phyloP scores from a whole-genome alignment of 2,113 vertebrate species.

The Poeciliopsis turrubarensis region DNA sequence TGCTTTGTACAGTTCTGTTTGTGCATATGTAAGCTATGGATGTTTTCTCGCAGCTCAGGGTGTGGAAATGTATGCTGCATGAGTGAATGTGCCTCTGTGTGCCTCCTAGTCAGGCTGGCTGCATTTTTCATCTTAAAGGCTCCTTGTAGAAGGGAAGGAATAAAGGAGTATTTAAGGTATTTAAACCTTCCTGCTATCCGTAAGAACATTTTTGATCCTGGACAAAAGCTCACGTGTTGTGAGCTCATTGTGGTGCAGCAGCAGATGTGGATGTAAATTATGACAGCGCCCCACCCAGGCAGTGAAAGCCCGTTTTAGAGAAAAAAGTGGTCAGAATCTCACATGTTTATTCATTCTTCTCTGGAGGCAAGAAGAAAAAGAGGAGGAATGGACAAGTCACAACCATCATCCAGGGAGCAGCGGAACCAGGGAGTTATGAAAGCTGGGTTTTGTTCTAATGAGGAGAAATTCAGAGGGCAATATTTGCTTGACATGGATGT shows the following conservation, averaged over 20 bases:
- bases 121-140: constrained; percentile 4
- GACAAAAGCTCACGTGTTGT: not conserved
- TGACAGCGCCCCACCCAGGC: constrained; percentile 52
- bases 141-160: not conserved
- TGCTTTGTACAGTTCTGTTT: constrained; percentile 71
- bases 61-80: constrained; percentile 52
- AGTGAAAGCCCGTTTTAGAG: constrained; percentile 51
- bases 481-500: constrained; percentile 78
- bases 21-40: constrained; percentile 50
- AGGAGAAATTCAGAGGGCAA: constrained; percentile 61
- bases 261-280: constrained; percentile 43
- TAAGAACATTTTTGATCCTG: not conserved
- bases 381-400: constrained; percentile 13
- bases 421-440: constrained; percentile 58
- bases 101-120: constrained; percentile 1
- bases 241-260: constrained; percentile 15
- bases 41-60: constrained; percentile 41
- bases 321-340: constrained; percentile 33
- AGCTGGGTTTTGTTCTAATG: constrained; percentile 61
- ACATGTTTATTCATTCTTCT: constrained; percentile 47
- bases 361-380: constrained; percentile 29
- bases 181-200: constrained; percentile 5
- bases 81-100: constrained; percentile 66
- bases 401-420: constrained; percentile 7
- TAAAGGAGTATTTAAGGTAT: not conserved